These are phyloP conservation scores for Drosophila tsacasi DNA, from an alignment of 1,140 invertebrate genomes.

Conservation along the genomic window DNA sequence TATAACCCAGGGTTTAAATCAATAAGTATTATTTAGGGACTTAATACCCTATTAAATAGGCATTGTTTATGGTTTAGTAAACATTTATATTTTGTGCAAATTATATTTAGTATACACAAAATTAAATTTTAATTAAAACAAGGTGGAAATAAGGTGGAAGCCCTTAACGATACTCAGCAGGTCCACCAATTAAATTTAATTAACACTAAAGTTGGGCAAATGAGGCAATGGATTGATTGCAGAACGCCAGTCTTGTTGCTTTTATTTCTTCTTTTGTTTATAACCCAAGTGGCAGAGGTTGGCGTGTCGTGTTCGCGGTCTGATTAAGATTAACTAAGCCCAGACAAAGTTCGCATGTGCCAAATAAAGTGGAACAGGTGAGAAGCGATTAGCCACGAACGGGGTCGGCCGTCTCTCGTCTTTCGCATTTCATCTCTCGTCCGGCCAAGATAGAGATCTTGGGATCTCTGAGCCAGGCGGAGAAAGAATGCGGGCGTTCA, in stretches of 20 bases:
- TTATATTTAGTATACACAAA: fast-evolving
- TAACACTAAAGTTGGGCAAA: slow-evolving; percentile 38
- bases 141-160: background rate
- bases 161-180: background rate
- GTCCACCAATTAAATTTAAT: slow-evolving; percentile 25
- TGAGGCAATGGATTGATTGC: slow-evolving; percentile 33
- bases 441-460: slow-evolving; percentile 33
- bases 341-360: slow-evolving; percentile 52
- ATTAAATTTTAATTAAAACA: background rate
- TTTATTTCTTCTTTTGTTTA: slow-evolving; percentile 11
- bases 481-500: slow-evolving; percentile 71
- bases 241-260: slow-evolving; percentile 13
- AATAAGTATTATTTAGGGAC: background rate
- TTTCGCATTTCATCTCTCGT: slow-evolving; percentile 23
- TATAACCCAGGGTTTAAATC: background rate
- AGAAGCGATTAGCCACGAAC: slow-evolving; percentile 46
- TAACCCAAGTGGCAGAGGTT: slow-evolving; percentile 26
- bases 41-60: too few relatives aligned
- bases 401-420: slow-evolving; percentile 25
- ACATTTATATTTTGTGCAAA: background rate
- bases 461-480: slow-evolving; percentile 7
- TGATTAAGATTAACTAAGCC: slow-evolving; percentile 41
- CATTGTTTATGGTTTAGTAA: background rate
- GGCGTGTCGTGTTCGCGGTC: slow-evolving; percentile 34
- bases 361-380: slow-evolving; percentile 66